Conservation (phyloP, 1,140 invertebrate genomes). For the Eriocheir sinensis region DNA sequence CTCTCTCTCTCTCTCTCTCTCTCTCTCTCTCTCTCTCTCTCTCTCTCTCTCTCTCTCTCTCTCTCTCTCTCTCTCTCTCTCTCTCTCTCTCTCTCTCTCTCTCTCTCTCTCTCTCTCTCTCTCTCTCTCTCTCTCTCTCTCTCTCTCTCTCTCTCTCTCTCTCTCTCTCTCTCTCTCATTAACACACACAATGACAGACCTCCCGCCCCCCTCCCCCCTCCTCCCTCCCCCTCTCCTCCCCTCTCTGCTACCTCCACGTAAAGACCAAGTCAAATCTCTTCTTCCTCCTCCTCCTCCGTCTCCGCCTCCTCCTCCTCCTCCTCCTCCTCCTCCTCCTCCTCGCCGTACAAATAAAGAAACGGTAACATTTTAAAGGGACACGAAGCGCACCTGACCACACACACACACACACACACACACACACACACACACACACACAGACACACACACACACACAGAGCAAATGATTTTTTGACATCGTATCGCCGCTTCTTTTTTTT, state of each 20-base stretch:
- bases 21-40: too few relatives aligned
- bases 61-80: too few relatives aligned
- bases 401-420: background rate
- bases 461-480: too few relatives aligned
- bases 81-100: too few relatives aligned
- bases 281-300: background rate
- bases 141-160: background rate
- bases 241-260: background rate
- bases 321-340: background rate
- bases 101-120: too few relatives aligned
- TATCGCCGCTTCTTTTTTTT: too few relatives aligned
- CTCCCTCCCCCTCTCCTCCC: background rate
- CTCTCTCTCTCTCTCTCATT: slow-evolving; percentile 9
- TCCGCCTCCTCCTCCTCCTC: background rate
- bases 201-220: background rate
- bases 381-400: background rate
- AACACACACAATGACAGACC: background rate
- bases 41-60: too few relatives aligned
- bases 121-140: too few relatives aligned
- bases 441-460: too few relatives aligned
- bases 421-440: slow-evolving; percentile 2
- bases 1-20: background rate
- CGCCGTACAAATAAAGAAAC: background rate
- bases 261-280: background rate
- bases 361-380: slow-evolving; percentile 5